Conservation (phyloP, 2,888 invertebrate genomes). For the Julus scanicus region DNA sequence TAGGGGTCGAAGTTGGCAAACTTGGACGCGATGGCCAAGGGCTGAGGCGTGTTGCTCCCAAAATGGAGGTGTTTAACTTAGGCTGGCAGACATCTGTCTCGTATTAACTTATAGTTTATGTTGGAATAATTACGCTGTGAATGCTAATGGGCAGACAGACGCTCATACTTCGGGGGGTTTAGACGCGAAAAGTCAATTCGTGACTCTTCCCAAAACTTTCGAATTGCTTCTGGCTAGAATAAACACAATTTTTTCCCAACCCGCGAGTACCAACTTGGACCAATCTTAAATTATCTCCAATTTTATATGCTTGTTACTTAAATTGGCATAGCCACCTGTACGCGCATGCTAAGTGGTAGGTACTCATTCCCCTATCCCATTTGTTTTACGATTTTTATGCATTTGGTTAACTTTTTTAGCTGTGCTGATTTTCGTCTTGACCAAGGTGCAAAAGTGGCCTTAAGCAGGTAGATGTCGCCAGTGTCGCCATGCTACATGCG, state of each 20-base stretch:
- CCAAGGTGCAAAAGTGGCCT: not conserved
- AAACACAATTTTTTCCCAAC: not conserved
- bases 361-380: not conserved
- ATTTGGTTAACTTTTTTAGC: not conserved
- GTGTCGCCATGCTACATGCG: too few relatives aligned
- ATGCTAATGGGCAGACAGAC: not conserved
- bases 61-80: conserved; percentile 36
- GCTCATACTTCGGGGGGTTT: not conserved
- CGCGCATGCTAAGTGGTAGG: not conserved
- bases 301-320: conserved; percentile 1
- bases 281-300: not conserved
- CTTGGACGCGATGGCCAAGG: not conserved
- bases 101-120: conserved; percentile 21
- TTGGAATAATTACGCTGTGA: not conserved
- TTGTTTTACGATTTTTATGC: not conserved
- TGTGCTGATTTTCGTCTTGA: not conserved
- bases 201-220: not conserved
- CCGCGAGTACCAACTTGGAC: not conserved
- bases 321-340: not conserved
- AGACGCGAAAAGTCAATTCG: not conserved
- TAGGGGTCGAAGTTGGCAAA: not conserved
- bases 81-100: conserved; percentile 30
- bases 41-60: conserved; percentile 18
- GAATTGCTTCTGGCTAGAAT: not conserved
- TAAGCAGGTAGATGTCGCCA: not conserved